Evolutionary conservation across 2,797 vertebrate genomes (phyloP).

Genomic region (Lophius americanus): DNA sequence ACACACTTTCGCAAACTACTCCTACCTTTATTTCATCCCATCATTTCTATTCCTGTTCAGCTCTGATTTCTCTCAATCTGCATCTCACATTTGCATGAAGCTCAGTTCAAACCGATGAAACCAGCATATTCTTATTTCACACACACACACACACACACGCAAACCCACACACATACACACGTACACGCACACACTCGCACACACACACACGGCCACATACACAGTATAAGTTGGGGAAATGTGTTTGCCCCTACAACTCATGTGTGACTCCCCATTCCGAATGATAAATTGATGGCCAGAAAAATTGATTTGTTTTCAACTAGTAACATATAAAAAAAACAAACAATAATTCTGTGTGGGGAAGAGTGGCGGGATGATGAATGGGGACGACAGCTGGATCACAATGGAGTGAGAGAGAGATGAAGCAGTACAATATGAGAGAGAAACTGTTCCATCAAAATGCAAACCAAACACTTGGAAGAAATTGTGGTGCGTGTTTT

Average conservation of each 20-base stretch:
- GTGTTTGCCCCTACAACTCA: constrained; percentile 77
- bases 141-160: constrained; percentile 18
- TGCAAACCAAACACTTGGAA: constrained; percentile 63
- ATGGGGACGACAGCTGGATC: constrained; percentile 82
- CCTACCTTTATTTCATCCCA: constrained; percentile 31
- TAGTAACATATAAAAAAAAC: constrained; percentile 87
- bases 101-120: constrained; percentile 36
- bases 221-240: constrained; percentile 62
- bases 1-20: constrained; percentile 34
- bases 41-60: constrained; percentile 54
- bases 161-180: constrained; percentile 19
- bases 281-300: constrained; percentile 86
- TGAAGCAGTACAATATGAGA: constrained; percentile 29
- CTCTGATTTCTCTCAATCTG: constrained; percentile 32
- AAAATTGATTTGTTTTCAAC: constrained; percentile 88
- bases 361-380: constrained; percentile 82
- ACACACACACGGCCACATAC: constrained; percentile 17
- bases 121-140: constrained; percentile 25
- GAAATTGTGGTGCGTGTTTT: constrained; percentile 28
- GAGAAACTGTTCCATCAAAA: constrained; percentile 69
- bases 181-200: constrained; percentile 24
- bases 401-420: constrained; percentile 75
- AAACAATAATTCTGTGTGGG: constrained; percentile 85
- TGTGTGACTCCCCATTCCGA: constrained; percentile 81
- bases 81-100: constrained; percentile 23